Percentiles rank a stretch among this genome's conserved stretches.
phyloP scores from a whole-genome alignment of 2,888 invertebrate genomes.

The Emmelina monodactyla region DNA sequence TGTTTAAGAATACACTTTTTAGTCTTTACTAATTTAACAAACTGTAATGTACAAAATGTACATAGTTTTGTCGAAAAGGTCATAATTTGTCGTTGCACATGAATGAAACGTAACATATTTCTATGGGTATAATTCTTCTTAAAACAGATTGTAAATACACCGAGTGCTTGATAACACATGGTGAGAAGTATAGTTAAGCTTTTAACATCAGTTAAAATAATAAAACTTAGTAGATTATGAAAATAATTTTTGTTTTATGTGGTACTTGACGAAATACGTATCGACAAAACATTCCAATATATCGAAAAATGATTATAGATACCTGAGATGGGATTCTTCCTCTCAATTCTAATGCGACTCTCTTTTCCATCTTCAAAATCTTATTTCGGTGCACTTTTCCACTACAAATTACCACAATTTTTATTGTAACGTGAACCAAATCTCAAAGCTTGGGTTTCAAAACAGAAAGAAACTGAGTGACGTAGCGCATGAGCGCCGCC shows the following conservation, averaged over 20 bases:
- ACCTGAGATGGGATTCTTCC: conserved; percentile 91
- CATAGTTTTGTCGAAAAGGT: too few species aligned
- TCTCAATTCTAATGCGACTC: conserved; percentile 93
- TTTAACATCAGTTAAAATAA: too few species aligned
- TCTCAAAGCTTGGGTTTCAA: conserved; percentile 67
- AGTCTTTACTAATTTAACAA: too few species aligned
- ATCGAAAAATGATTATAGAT: conserved; percentile 57
- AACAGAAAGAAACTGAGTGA: conserved; percentile 67
- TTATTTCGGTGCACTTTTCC: conserved; percentile 34
- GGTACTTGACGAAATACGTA: conserved; percentile 55
- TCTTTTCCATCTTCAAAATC: conserved; percentile 82
- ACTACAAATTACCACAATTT: conserved; percentile 36
- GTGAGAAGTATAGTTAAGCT: too few species aligned
- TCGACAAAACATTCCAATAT: conserved; percentile 63
- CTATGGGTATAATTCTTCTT: neutral
- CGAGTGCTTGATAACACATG: too few species aligned
- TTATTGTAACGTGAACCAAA: conserved; percentile 49
- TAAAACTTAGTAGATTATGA: too few species aligned
- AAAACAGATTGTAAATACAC: too few species aligned
- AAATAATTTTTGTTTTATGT: conserved; percentile 30
- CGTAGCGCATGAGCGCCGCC: conserved; percentile 55
- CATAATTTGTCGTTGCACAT: conserved; percentile 34
- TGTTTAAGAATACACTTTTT: too few species aligned
- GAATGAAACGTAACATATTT: conserved; percentile 53
- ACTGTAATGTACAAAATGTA: too few species aligned